Percentiles rank a stretch among this genome's conserved stretches.
Evolutionary conservation across 2,113 vertebrate genomes (phyloP).

Genomic region (Odobenus rosmarus): DNA sequence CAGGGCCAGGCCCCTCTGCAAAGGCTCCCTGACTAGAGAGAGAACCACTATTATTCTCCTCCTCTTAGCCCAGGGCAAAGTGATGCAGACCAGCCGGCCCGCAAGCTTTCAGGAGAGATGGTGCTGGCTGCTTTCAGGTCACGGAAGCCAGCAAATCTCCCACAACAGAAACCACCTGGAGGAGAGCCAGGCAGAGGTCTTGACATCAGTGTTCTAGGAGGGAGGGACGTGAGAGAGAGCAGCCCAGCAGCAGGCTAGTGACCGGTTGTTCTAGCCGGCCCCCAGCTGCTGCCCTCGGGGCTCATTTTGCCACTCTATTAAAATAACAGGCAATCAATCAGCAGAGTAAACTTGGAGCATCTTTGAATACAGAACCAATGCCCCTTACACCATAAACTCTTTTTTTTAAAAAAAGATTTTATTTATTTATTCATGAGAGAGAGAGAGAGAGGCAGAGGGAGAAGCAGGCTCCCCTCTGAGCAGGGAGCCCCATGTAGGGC

Average conservation of each 20-base stretch:
- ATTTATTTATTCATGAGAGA: too few species aligned
- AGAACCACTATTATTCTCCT: not conserved
- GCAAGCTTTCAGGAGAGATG: not conserved
- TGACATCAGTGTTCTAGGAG: not conserved
- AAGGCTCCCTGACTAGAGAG: not conserved
- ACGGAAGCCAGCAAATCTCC: slow-evolving; percentile 13
- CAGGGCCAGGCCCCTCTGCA: fast-evolving
- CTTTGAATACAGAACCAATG: not conserved
- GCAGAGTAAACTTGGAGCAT: not conserved
- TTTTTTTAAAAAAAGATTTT: not conserved
- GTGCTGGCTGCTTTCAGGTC: not conserved
- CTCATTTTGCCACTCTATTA: not conserved
- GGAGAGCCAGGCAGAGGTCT: slow-evolving; percentile 6
- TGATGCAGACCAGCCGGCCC: not conserved
- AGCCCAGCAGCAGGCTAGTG: fast-evolving
- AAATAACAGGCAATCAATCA: not conserved
- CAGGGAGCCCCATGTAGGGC: too few species aligned
- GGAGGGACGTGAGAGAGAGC: not conserved
- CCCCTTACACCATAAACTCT: not conserved
- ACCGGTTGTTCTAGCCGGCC: not conserved
- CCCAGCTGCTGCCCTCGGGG: not conserved
- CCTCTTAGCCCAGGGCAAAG: not conserved
- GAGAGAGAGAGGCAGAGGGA: too few species aligned
- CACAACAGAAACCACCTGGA: slow-evolving; percentile 59
- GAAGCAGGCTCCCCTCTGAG: too few species aligned